Percentiles rank a stretch among this genome's conserved stretches.
These are phyloP conservation scores for Mesochorus sp. DNA, from an alignment of 2,888 invertebrate species.

Conservation along the genomic window DNA sequence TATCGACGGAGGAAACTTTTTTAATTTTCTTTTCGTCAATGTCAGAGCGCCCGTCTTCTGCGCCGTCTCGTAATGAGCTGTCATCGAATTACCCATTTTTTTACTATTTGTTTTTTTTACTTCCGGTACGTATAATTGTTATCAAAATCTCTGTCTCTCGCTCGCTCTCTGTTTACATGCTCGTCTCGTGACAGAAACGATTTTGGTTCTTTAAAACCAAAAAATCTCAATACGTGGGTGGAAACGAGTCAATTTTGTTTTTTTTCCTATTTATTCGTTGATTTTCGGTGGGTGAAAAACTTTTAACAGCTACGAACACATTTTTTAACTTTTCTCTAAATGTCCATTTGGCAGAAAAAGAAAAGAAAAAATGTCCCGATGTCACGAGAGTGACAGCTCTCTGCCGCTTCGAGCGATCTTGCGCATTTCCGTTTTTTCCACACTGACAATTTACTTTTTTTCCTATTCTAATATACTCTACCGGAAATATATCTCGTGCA, in stretches of 20 bases:
- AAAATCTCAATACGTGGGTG: too few relatives aligned
- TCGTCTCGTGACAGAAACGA: too few relatives aligned
- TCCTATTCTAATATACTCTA: too few relatives aligned
- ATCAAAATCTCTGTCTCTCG: not conserved
- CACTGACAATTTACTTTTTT: too few relatives aligned
- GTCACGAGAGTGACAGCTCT: conserved; percentile 68
- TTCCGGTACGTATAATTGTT: not conserved
- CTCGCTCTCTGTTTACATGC: too few relatives aligned
- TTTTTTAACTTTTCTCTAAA: not conserved
- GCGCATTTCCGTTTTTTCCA: conserved; percentile 23
- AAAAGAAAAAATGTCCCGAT: conserved; percentile 44
- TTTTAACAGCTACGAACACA: not conserved
- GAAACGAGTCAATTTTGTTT: too few relatives aligned
- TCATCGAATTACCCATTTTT: conserved; percentile 93
- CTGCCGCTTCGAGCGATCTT: conserved; percentile 59
- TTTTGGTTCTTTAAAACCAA: too few relatives aligned
- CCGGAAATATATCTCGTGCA: too few relatives aligned
- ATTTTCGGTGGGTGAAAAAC: too few relatives aligned
- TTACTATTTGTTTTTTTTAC: not conserved
- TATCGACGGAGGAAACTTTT: conserved; percentile 89
- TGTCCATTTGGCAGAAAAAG: not conserved
- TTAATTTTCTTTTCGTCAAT: conserved; percentile 91
- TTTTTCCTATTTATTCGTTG: too few relatives aligned
- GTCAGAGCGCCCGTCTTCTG: conserved; percentile 97
- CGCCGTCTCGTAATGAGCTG: conserved; percentile 95